Evolutionary conservation across 2,113 vertebrate genomes (phyloP).

Genomic region (Sceloporus undulatus): DNA sequence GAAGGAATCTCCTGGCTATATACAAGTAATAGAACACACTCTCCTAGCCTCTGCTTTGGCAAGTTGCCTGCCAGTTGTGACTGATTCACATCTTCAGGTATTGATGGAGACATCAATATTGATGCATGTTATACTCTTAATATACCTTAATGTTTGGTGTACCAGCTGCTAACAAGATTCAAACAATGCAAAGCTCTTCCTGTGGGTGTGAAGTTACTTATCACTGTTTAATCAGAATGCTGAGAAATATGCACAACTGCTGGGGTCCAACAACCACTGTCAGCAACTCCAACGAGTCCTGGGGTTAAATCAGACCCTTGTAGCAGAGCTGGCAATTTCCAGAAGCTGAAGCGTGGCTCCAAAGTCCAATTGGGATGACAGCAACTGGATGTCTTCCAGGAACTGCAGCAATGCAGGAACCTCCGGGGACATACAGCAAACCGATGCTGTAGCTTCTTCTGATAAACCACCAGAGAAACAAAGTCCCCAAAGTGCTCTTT

Average conservation of each 20-base stretch:
- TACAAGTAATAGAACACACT: constrained; percentile 46
- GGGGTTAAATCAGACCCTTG: too few relatives aligned
- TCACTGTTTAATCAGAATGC: constrained; percentile 65
- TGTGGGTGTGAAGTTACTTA: constrained; percentile 51
- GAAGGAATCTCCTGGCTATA: constrained; percentile 38
- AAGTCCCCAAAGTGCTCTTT: too few relatives aligned
- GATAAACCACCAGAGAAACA: too few relatives aligned
- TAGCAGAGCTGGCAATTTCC: too few relatives aligned
- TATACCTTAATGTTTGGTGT: constrained; percentile 56
- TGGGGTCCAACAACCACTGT: too few relatives aligned
- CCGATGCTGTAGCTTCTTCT: too few relatives aligned
- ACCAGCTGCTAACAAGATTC: constrained; percentile 58
- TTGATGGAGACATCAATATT: constrained; percentile 70
- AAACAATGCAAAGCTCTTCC: constrained; percentile 41
- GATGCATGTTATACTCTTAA: constrained; percentile 60
- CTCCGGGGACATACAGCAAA: too few relatives aligned
- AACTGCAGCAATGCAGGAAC: too few relatives aligned
- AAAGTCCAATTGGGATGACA: too few relatives aligned
- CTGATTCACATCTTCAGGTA: constrained; percentile 64
- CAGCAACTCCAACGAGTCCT: too few relatives aligned
- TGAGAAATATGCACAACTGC: constrained; percentile 52
- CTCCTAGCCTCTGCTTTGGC: constrained; percentile 53
- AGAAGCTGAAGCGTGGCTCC: too few relatives aligned
- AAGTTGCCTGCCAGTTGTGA: constrained; percentile 59
- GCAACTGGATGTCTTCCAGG: too few relatives aligned